Evolutionary conservation across 2,888 invertebrate genomes (phyloP), one percentile per base, ranked within the genome.

Genomic region (Portevinia maculata): DNA sequence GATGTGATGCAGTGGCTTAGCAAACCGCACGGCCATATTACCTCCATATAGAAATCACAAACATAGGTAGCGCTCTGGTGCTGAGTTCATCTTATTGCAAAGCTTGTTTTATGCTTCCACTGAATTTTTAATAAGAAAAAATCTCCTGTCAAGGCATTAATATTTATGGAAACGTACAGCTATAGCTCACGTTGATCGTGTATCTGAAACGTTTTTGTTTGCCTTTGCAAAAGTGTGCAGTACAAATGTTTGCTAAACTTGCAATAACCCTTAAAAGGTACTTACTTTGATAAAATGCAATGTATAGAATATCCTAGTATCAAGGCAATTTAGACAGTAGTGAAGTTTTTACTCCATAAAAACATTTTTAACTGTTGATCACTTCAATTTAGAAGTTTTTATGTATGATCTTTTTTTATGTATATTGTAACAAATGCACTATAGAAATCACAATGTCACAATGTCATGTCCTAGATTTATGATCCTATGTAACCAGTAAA

Each of bases 101-200:
- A 83, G 83, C 76, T 81, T 76, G 83, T 76, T 83, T 69, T 76
- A 62, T 83, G 50, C 52, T 71, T 76, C 76, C 44, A 53, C 37
- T 65, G 65, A 48, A 65, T 81, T 75, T 70, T 76, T 53, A 53
- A 53, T 52, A 53, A 30, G 55, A 69, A 74, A 65, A 39, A 65
- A 44, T n/a, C 60, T 52, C 57, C 57, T 70, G 70, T 59, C 75
- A 70, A 67, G 53, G 59, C 70, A 64, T 69, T 52, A 70, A 65
- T 64, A 81, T 75, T 64, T 70, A 75, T 62, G 48, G 52, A 55
- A 65, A 71, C 76, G 28, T 34, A 60, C 46, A 46, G 41, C 62
- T 57, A 28, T 57, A 59, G 37, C 46, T 44, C 4, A 17, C 46
- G 62, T 21, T 74, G 52, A 13, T 65, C 15, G 5, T 24, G 46